Base-by-base conservation (phyloP, 2,797 vertebrate genomes). In the Argya squamiceps region DNA sequence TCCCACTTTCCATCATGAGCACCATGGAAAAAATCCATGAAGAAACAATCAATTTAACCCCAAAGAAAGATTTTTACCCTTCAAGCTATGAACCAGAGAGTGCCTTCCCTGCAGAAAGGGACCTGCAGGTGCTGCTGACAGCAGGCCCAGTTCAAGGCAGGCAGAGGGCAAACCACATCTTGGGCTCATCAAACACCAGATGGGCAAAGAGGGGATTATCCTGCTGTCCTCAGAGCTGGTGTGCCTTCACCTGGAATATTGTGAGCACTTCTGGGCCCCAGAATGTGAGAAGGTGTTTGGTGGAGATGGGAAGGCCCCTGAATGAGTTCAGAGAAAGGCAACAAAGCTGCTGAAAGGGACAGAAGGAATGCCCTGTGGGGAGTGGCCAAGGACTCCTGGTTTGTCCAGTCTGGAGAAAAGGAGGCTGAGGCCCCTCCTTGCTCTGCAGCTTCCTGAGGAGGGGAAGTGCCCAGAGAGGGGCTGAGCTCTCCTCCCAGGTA, bases 151-250 rank as follows among this genome's bases (percentile, higher is more conserved):
- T 1, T 37, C 1, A 9, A 44, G 20, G 34, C 56, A 77, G 30
- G 26, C 34, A 70, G 56, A 47, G 26, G 37, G 18, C 15, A 92
- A 84, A 76, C 2, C 3, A 9, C 9, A 44, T 7, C 36, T 16
- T 27, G 30, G 43, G 53, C 27, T 10, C 55, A 55, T 16, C 49
- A 59, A 50, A 49, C 64, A 80, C 23, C 53, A 83, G 15, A 15
- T 0, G 1, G 52, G 11, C 53, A 64, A 37, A 69, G 29, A 88
- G 10, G 22, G 2, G 27, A 76, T 34, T 30, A 24, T 32, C 29
- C 63, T 11, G 2, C 39, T 68, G 34, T 37, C 26, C 26, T 63
- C 39, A 46, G 77, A 0, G 0, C 3, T 58, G 63, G 2, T 22
- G 37, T 3, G 8, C 60, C 37, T 47, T 52, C 47, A 29, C 39